Conservation (phyloP, 1,140 invertebrate genomes). For the Atta cephalotes region DNA sequence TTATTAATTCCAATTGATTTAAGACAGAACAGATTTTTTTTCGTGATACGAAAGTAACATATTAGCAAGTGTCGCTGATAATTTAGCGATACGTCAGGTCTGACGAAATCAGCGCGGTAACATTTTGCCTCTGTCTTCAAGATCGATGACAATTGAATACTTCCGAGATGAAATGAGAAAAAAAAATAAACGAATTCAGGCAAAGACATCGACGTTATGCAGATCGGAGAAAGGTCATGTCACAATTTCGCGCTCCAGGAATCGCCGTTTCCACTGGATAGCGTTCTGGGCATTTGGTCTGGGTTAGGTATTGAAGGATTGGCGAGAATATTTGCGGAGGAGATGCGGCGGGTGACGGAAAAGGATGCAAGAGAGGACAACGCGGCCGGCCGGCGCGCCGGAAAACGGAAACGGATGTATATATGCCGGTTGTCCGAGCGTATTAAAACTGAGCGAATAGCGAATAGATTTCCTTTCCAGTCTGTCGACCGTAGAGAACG, state of each 20-base stretch:
- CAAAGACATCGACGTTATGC: conserved; percentile 35
- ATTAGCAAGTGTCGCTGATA: no score
- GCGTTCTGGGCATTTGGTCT: conserved; percentile 17
- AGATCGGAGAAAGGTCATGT: conserved; percentile 37
- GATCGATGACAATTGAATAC: conserved; percentile 2
- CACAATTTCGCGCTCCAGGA: conserved; percentile 69
- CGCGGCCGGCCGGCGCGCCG: conserved; percentile 21
- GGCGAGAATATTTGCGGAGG: conserved; percentile 64
- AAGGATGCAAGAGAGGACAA: conserved; percentile 40
- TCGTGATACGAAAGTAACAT: not conserved
- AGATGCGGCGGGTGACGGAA: conserved; percentile 34
- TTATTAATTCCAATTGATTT: not conserved
- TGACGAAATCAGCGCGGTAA: not conserved
- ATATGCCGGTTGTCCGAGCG: conserved; percentile 57
- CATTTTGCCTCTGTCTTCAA: not conserved
- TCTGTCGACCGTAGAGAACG: conserved; percentile 34
- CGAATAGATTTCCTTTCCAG: conserved; percentile 58
- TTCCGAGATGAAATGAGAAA: conserved; percentile 23
- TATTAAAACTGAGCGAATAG: conserved; percentile 61
- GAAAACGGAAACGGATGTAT: conserved; percentile 64
- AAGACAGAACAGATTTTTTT: not conserved
- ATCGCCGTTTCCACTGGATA: conserved; percentile 52
- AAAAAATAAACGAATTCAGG: conserved; percentile 1
- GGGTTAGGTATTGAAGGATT: conserved; percentile 59
- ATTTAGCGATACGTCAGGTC: not conserved